These are phyloP conservation scores for Serripes groenlandicus DNA, from an alignment of 2,888 invertebrate species.

Conservation along the genomic window DNA sequence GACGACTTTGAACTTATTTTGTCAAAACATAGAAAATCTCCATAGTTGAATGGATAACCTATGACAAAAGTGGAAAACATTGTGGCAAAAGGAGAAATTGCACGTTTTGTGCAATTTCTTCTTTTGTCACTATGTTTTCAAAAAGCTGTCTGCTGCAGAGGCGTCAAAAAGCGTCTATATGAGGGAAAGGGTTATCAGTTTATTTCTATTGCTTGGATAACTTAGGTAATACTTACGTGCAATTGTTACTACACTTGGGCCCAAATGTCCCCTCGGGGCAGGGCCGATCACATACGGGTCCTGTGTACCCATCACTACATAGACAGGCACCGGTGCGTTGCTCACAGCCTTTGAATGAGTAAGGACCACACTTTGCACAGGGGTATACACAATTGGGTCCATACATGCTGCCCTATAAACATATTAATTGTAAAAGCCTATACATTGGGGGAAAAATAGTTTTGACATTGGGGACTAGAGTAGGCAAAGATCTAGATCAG, in stretches of 20 bases:
- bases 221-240: slow-evolving; percentile 65
- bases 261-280: slow-evolving; percentile 77
- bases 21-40: no score
- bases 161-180: neutral
- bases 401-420: slow-evolving; percentile 48
- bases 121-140: neutral
- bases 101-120: neutral
- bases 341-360: slow-evolving; percentile 65
- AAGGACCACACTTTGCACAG: slow-evolving; percentile 72
- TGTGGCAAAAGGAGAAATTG: neutral
- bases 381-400: slow-evolving; percentile 75
- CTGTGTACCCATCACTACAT: slow-evolving; percentile 76
- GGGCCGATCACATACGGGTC: slow-evolving; percentile 73
- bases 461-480: no score
- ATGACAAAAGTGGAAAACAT: neutral
- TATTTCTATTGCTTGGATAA: no score
- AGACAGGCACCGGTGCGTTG: slow-evolving; percentile 66
- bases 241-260: slow-evolving; percentile 72
- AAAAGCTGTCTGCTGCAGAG: neutral
- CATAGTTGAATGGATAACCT: no score
- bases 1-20: no score
- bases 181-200: neutral
- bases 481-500: no score
- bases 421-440: no score
- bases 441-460: no score